Conservation (phyloP, 2,113 vertebrate genomes). For the Pelecanoides urinatrix region DNA sequence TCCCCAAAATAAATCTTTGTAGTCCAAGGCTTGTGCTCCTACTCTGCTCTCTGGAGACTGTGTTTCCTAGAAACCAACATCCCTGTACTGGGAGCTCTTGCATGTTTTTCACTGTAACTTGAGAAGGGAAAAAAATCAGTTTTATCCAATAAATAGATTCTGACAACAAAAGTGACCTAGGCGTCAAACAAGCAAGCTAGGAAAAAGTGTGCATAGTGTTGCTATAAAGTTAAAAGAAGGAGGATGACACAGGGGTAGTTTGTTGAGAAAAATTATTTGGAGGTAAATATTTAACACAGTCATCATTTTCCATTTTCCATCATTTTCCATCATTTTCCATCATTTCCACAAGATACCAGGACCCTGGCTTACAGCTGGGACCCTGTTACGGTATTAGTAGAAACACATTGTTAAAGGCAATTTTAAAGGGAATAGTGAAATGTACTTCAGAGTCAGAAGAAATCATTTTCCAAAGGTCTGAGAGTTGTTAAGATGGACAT, state of each 20-base stretch:
- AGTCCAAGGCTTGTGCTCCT: background rate
- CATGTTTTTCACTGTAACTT: conserved; percentile 34
- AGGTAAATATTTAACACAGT: background rate
- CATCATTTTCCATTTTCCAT: too few relatives aligned
- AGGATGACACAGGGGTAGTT: background rate
- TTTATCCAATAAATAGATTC: conserved; percentile 52
- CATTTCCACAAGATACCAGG: background rate
- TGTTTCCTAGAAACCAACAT: conserved; percentile 49
- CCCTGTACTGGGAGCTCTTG: background rate
- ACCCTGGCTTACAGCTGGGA: background rate
- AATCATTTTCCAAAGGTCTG: background rate
- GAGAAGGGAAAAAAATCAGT: background rate
- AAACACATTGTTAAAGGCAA: background rate
- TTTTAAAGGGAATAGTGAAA: background rate
- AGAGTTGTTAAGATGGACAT: background rate
- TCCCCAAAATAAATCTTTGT: conserved; percentile 28
- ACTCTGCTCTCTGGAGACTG: background rate
- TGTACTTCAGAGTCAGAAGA: background rate
- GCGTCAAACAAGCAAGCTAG: background rate
- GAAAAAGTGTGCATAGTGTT: background rate
- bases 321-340: too few relatives aligned
- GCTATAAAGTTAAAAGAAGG: background rate
- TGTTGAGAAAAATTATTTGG: background rate
- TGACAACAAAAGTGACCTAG: conserved; percentile 53
- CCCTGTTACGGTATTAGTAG: background rate